Conservation (phyloP, 2,888 invertebrate genomes). For the Antitype chi region DNA sequence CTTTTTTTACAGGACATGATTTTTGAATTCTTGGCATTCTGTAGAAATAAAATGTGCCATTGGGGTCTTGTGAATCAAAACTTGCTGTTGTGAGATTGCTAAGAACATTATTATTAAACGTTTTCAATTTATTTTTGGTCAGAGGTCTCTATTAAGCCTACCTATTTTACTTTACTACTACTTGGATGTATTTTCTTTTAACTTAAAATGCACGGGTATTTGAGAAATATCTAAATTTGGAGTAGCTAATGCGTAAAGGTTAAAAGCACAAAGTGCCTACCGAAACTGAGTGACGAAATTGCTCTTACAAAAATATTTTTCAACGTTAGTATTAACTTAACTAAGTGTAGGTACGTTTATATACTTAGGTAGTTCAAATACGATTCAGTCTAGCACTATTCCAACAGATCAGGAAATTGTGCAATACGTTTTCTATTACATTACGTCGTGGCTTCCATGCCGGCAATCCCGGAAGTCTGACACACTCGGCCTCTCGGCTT, state of each 20-base stretch:
- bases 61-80: no score
- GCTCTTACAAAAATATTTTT: background rate
- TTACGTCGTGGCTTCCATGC: conserved; percentile 77
- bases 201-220: background rate
- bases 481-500: conserved; percentile 65
- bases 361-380: conserved; percentile 30
- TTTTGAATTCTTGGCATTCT: no score
- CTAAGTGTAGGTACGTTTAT: background rate
- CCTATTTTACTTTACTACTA: no score
- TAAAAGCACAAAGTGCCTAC: conserved; percentile 15
- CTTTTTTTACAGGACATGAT: no score
- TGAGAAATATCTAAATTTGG: conserved; percentile 10
- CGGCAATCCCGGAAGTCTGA: conserved; percentile 78
- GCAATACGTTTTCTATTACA: conserved; percentile 81
- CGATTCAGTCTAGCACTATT: conserved; percentile 44
- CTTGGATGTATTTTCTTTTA: no score
- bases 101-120: no score
- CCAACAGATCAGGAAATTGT: conserved; percentile 79
- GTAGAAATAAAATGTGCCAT: no score
- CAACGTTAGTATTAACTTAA: background rate
- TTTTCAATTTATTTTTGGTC: no score
- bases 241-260: conserved; percentile 30
- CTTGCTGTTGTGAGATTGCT: no score
- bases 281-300: background rate
- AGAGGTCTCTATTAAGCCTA: no score